phyloP scores from a whole-genome alignment of 2,888 invertebrate genomes.

The Mimumesa dahlbomi region DNA sequence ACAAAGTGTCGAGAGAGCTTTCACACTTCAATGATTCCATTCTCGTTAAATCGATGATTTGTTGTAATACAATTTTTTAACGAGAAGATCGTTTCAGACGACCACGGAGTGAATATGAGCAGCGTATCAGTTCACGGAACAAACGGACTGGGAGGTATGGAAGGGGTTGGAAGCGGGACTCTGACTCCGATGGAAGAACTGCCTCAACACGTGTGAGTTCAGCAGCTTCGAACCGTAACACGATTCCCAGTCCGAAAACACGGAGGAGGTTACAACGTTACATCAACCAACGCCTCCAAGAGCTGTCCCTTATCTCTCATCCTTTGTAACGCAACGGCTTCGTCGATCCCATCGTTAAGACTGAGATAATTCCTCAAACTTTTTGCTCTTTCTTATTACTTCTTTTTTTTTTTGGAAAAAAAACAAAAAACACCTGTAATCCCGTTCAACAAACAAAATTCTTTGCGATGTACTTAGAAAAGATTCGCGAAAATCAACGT shows the following conservation, averaged over 20 bases:
- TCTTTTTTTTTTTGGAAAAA: no score
- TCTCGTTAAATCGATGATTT: no score
- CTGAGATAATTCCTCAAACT: conserved; percentile 60
- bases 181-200: conserved; percentile 53
- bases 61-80: conserved; percentile 10
- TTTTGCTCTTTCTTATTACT: conserved; percentile 41
- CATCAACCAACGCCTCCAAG: no score
- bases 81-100: conserved; percentile 66
- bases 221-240: conserved; percentile 48
- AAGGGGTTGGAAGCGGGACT: conserved; percentile 60
- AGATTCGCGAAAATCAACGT: conserved; percentile 22
- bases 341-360: conserved; percentile 58
- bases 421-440: conserved; percentile 35
- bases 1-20: no score
- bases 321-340: conserved; percentile 62
- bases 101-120: conserved; percentile 69
- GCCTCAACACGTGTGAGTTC: conserved; percentile 52
- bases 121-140: conserved; percentile 67
- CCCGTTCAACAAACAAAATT: conserved; percentile 34
- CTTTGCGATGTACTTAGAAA: conserved; percentile 57
- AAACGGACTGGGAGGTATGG: conserved; percentile 62
- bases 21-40: no score
- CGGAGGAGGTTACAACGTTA: no score
- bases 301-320: no score
- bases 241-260: conserved; percentile 53